Evolutionary conservation across 1,140 invertebrate species (phyloP).

Genomic region (Macrocentrus cingulum): DNA sequence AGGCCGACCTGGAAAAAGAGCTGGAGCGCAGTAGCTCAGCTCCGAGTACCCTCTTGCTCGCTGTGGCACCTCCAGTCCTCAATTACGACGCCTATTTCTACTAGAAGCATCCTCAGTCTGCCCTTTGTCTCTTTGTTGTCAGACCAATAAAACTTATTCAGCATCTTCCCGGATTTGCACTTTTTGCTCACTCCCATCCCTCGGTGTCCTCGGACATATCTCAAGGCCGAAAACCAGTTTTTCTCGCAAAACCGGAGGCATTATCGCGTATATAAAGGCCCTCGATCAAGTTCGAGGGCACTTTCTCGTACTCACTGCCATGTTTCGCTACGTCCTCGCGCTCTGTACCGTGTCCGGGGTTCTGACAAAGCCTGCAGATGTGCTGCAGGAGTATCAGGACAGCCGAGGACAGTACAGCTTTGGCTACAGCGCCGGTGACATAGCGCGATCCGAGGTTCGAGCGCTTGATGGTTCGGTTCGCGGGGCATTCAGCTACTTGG

Average conservation of each 20-base stretch:
- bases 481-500: slow-evolving; percentile 59
- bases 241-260: not conserved
- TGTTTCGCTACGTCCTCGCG: slow-evolving; percentile 27
- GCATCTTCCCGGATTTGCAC: not conserved
- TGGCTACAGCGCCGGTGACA: slow-evolving; percentile 57
- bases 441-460: slow-evolving; percentile 56
- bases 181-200: not conserved
- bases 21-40: not conserved
- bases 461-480: slow-evolving; percentile 43
- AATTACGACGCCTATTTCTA: not conserved
- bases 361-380: slow-evolving; percentile 19
- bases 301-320: not conserved
- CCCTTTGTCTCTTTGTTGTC: not conserved
- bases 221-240: slow-evolving; percentile 20
- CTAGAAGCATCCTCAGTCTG: not conserved
- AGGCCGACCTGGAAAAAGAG: slow-evolving; percentile 31
- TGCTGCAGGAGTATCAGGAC: slow-evolving; percentile 56
- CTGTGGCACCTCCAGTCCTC: slow-evolving; percentile 1
- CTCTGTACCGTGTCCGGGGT: slow-evolving; percentile 22
- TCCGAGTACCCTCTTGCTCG: not conserved
- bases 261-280: slow-evolving; percentile 43
- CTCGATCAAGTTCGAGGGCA: slow-evolving; percentile 31
- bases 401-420: slow-evolving; percentile 60
- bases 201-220: slow-evolving; percentile 8
- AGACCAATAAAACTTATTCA: not conserved